Percentiles rank a stretch among this genome's conserved stretches.
phyloP scores from a whole-genome alignment of 2,888 invertebrate genomes.

The Entomobrya multifasciata region DNA sequence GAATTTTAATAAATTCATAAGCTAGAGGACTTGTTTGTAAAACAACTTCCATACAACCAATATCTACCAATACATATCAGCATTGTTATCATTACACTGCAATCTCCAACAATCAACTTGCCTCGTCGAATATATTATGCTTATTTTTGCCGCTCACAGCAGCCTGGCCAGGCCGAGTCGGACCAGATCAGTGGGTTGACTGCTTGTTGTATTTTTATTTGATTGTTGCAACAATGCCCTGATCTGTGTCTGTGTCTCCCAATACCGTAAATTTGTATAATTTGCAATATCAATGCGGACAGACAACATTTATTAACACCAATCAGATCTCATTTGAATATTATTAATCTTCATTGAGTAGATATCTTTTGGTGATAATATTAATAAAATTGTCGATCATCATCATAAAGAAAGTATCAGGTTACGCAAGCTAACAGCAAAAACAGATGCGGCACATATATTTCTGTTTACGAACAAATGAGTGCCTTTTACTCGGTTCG shows the following conservation, averaged over 20 bases:
- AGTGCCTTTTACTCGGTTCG: slow-evolving; percentile 52
- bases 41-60: neutral
- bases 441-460: slow-evolving; percentile 39
- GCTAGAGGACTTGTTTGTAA: slow-evolving; percentile 14
- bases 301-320: slow-evolving; percentile 47
- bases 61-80: neutral
- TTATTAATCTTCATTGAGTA: slow-evolving; percentile 40
- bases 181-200: neutral
- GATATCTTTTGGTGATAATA: slow-evolving; percentile 48
- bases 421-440: slow-evolving; percentile 60
- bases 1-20: slow-evolving; percentile 19
- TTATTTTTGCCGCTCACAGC: slow-evolving; percentile 5
- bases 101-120: neutral
- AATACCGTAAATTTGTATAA: slow-evolving; percentile 43
- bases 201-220: neutral
- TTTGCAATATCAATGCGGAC: slow-evolving; percentile 51
- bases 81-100: slow-evolving; percentile 16
- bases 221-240: neutral
- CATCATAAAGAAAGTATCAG: slow-evolving; percentile 52
- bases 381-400: slow-evolving; percentile 41
- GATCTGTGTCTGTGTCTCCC: slow-evolving; percentile 12
- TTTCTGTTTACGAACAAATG: neutral
- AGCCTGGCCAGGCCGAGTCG: neutral
- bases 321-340: slow-evolving; percentile 62
- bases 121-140: too few relatives aligned